Base-by-base conservation (phyloP, 1,140 invertebrate genomes). In the Leptoteleia sp. region DNA sequence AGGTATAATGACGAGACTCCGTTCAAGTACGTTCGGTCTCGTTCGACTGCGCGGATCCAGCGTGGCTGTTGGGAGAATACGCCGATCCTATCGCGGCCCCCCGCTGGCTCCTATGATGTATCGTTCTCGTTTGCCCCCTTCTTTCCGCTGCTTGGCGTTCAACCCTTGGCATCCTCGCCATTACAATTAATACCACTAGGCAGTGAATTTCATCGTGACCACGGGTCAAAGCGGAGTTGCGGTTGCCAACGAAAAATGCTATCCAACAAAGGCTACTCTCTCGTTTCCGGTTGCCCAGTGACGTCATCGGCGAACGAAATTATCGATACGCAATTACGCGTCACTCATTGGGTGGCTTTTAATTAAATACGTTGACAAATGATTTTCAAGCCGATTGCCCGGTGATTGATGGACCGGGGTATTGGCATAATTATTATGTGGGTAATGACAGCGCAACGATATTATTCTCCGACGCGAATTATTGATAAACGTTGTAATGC, bases 91-190 rank as follows among this genome's bases (percentile, higher is more conserved):
- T 85, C 84, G 80, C 50, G 76, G 76, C 70, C 77, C 54, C 86
- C 86, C 42, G 85, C 82, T 83, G 86, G 52, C 80, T 27, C 65
- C 77, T 82, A 82, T 88, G 86, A 88, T 87, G 84, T 84, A 88
- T 88, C 87, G 86, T 87, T 88, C 83, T 83, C 79, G 80, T 83
- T 84, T 85, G 80, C n/a, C 80, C 80, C 83, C 83, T 87, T 83
- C 68, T 55, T 76, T 40, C 11, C 43, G 65, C 70, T 55, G 33
- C 37, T 42, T 80, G 75, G 59, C 45, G 67, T 83, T 81, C 65
- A 81, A 72, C 81, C 81, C 81, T 76, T 79, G 48, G 55, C 76
- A 50, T 47, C n/a, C 76, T 72, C 65, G 25, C 68, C 50, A 77
- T 67, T 70, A 71, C 79, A 77, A 81, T 81, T 65, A 77, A 81